Base-by-base conservation (phyloP, 2,113 vertebrate genomes). In the Chelonoidis abingdonii region DNA sequence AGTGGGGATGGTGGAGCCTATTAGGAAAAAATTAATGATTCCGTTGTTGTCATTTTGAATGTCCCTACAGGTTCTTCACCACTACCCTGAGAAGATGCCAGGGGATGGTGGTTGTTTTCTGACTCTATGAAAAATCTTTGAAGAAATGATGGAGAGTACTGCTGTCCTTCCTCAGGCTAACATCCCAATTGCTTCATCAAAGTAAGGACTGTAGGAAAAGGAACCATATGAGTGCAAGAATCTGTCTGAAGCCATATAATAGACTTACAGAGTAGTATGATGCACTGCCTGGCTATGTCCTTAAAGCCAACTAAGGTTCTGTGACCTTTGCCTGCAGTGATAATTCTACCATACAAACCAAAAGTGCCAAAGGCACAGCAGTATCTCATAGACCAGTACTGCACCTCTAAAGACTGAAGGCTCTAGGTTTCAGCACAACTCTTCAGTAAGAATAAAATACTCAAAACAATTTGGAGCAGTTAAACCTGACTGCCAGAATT, bases 51-150 rank as follows among this genome's bases (percentile, higher is more conserved):
- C 78, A 50, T 84, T 89, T 79, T 0, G 0, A 89, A 57, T 1
- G 0, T 65, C 82, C 95, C 90, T 95, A 91, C 95, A 91, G 94
- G 50, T 29, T 79, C 50, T 91, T 96, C 95, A 93, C 95, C 85
- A 89, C 47, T 88, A 86, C 50, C 54, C 8, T 47, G 84, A 90
- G 81, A 90, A 52, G 41, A 87, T 25, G 88, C 81, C 54, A 54
- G 41, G 75, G 88, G 59, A 62, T 89, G 92, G 69, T 91, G 95
- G 89, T 92, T 95, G 94, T 82, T 95, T 93, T 86, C 87, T 2
- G 5, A 38, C 2, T 90, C 88, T 69, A 90, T 84, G 83, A 87
- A 95, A 92, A 93, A 87, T 10, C 79, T 80, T 83, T 1, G 8
- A 89, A 83, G 84, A 90, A 92, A 92, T 79, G 91, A 91, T 84